A percentile compares a stretch with the other conserved stretches of the same genome.
These are phyloP conservation scores for Graphium colonna DNA, from an alignment of 2,888 invertebrate species.

Conservation along the genomic window DNA sequence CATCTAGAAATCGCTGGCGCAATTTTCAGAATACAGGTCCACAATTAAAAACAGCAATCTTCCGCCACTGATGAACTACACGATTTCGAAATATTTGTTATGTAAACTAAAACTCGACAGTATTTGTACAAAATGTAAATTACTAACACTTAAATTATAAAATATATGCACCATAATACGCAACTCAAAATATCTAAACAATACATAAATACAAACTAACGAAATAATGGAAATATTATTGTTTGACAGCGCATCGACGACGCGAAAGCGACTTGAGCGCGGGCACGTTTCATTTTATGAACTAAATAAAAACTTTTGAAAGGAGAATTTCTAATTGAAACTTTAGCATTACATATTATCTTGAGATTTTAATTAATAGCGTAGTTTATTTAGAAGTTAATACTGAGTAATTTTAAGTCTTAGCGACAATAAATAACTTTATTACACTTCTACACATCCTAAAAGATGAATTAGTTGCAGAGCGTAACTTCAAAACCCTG, in stretches of 20 bases:
- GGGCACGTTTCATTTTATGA: conserved; percentile 52
- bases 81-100: conserved; percentile 43
- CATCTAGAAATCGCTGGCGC: conserved; percentile 57
- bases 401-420: not conserved
- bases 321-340: conserved; percentile 4
- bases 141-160: conserved; percentile 31
- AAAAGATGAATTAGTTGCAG: too few species aligned
- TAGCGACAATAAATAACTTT: too few species aligned
- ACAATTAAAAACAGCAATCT: conserved; percentile 29
- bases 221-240: conserved; percentile 53
- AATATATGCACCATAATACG: conserved; percentile 40
- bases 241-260: conserved; percentile 60
- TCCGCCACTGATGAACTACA: conserved; percentile 28
- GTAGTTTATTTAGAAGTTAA: not conserved
- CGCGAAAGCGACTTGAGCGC: conserved; percentile 45
- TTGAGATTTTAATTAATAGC: not conserved
- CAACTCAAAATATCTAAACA: conserved; percentile 37
- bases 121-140: conserved; percentile 4
- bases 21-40: conserved; percentile 45
- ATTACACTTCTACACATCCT: too few species aligned
- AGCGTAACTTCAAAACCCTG: too few species aligned
- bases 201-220: conserved; percentile 48
- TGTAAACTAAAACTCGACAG: conserved; percentile 36
- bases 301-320: conserved; percentile 17
- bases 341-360: not conserved